phyloP scores from a whole-genome alignment of 2,888 invertebrate species.

The Agrochola circellaris region DNA sequence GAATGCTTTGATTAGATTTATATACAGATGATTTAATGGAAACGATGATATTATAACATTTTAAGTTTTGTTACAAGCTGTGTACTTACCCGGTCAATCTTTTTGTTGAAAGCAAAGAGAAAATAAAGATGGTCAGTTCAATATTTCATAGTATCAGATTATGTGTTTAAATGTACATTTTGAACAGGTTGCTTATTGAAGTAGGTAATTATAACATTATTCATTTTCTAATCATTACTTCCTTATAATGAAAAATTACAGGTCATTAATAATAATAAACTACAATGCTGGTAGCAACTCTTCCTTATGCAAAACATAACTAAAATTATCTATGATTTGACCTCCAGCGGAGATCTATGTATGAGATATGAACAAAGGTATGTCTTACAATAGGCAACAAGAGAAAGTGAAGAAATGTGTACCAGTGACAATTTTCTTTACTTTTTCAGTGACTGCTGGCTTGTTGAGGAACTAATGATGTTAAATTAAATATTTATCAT shows the following conservation, averaged over 20 bases:
- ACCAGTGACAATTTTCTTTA: slow-evolving; percentile 2
- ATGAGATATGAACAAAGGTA: slow-evolving; percentile 20
- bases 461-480: not conserved
- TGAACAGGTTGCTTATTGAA: not conserved
- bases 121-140: slow-evolving; percentile 35
- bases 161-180: not conserved
- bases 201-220: slow-evolving; percentile 16
- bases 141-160: not conserved
- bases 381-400: not conserved
- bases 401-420: slow-evolving; percentile 29
- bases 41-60: slow-evolving; percentile 2
- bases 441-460: not conserved
- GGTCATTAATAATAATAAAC: slow-evolving; percentile 23
- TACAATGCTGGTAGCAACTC: not conserved
- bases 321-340: slow-evolving; percentile 41
- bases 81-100: slow-evolving; percentile 83
- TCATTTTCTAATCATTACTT: slow-evolving; percentile 18
- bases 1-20: slow-evolving; percentile 7
- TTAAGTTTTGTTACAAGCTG: not conserved
- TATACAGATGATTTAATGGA: slow-evolving; percentile 5
- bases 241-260: slow-evolving; percentile 17
- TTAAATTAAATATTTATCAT: not conserved
- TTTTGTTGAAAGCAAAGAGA: slow-evolving; percentile 57
- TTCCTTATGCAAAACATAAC: slow-evolving; percentile 21
- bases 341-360: slow-evolving; percentile 45